These are phyloP conservation scores for Notospermus geniculatus DNA, from an alignment of 1,140 invertebrate species.

Conservation along the genomic window DNA sequence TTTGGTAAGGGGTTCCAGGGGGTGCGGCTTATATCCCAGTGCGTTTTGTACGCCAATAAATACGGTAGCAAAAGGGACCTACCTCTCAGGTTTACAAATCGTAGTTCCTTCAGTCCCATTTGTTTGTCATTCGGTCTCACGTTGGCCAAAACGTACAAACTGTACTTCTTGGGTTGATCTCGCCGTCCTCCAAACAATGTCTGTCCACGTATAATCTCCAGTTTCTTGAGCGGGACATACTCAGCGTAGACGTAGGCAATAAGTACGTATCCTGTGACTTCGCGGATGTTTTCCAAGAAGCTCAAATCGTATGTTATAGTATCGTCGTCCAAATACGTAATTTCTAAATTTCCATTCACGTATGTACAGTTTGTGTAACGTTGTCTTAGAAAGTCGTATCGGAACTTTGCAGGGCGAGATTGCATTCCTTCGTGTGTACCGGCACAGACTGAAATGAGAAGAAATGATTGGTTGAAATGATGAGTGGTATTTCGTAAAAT, in stretches of 20 bases:
- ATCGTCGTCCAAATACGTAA: slow-evolving; percentile 55
- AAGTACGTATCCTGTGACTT: slow-evolving; percentile 93
- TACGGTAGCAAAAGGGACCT: slow-evolving; percentile 32
- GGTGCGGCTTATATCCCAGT: too few species aligned
- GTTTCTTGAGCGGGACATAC: slow-evolving; percentile 78
- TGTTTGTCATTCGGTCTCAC: slow-evolving; percentile 27
- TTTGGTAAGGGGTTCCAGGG: too few species aligned
- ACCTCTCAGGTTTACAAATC: slow-evolving; percentile 81
- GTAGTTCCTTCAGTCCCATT: slow-evolving; percentile 72
- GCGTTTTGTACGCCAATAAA: too few species aligned
- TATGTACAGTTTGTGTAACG: slow-evolving; percentile 96
- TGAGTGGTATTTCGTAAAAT: too few species aligned
- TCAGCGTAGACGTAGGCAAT: slow-evolving; percentile 89
- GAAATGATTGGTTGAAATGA: background rate
- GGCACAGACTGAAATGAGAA: slow-evolving; percentile 42
- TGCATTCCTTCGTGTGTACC: slow-evolving; percentile 40
- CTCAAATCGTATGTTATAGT: slow-evolving; percentile 67
- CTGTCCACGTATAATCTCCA: slow-evolving; percentile 92
- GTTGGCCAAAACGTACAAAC: slow-evolving; percentile 51
- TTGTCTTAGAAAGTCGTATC: slow-evolving; percentile 86
- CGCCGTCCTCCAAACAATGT: slow-evolving; percentile 70
- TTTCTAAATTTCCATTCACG: slow-evolving; percentile 94
- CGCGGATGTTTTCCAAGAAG: slow-evolving; percentile 90
- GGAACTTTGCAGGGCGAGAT: slow-evolving; percentile 69
- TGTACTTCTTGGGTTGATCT: slow-evolving; percentile 29